These are phyloP conservation scores for Enchytraeus crypticus DNA, from an alignment of 2,888 invertebrate species.

Conservation along the genomic window DNA sequence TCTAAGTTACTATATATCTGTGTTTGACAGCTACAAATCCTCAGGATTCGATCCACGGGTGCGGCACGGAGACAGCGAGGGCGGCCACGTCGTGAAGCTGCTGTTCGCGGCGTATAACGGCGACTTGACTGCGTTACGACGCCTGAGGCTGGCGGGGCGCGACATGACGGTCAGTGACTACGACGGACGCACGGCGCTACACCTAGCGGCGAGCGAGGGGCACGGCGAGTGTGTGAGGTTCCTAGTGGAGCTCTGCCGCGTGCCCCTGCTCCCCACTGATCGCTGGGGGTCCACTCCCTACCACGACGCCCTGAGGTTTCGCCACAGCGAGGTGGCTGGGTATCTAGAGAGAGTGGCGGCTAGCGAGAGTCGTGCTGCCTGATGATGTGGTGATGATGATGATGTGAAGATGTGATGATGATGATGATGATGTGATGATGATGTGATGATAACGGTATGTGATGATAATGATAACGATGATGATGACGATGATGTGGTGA, in stretches of 20 bases:
- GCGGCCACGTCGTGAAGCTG: constrained; percentile 16
- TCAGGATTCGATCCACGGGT: constrained; percentile 56
- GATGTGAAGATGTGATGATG: too few relatives aligned
- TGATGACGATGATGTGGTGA: too few relatives aligned
- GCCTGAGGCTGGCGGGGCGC: constrained; percentile 2
- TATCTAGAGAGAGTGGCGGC: constrained; percentile 2
- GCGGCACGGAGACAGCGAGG: constrained; percentile 11
- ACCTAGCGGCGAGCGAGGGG: constrained; percentile 88
- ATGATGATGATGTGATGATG: too few relatives aligned
- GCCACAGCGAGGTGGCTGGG: constrained; percentile 3
- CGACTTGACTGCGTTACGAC: constrained; percentile 21
- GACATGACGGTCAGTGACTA: constrained; percentile 62
- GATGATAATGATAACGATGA: too few relatives aligned
- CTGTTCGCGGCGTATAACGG: constrained; percentile 26
- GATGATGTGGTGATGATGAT: too few relatives aligned
- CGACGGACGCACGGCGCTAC: constrained; percentile 87
- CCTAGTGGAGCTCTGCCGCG: constrained; percentile 74
- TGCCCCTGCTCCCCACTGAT: constrained; percentile 68
- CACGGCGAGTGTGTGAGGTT: constrained; percentile 82
- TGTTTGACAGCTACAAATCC: neutral
- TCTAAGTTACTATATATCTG: too few relatives aligned
- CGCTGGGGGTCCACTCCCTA: constrained; percentile 83
- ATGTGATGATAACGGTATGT: too few relatives aligned
- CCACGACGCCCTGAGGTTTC: constrained; percentile 62
- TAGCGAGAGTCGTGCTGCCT: too few relatives aligned